Base-by-base conservation (phyloP, 2,797 vertebrate species). In the Thamnophis elegans region DNA sequence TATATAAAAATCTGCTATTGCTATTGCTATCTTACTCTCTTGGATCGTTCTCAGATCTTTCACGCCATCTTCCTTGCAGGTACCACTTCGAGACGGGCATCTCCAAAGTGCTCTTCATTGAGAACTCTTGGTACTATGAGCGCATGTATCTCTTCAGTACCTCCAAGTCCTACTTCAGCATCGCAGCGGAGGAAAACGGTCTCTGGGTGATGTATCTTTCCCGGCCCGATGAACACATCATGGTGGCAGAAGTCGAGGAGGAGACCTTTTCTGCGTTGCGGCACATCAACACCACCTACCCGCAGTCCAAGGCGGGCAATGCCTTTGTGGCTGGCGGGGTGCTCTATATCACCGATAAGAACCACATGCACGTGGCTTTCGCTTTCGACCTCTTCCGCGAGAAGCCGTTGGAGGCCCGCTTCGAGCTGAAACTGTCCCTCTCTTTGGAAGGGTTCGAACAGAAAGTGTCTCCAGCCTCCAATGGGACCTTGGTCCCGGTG, bases 101-200 rank as follows among this genome's bases (percentile, higher is more conserved):
- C 2, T 94, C 98, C 92, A 96, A 97, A 93, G 97, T 94, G 0
- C 97, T 99, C 93, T 92, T 89, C 2, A 97, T 99, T 6, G 96
- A 98, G 51, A 98, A 98, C 1, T 98, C 99, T 53, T 95, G 99
- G 47, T 97, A 98, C 96, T 98, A 98, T 14, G 98, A 97, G 94
- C 97, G 98, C 28, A 98, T 98, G 93, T 99, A 99, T 95, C 98
- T 99, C 95, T 98, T 99, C 90, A 97, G 97, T 2, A 99, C 99
- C 96, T 99, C 99, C 22, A 99, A 99, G 97, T 99, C 99, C 0
- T 99, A 99, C 95, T 99, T 99, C 97, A 99, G 99, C 20, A 7
- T 99, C 54, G 98, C 98, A 0, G 98, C 96, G 1, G 99, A 99
- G 13, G 99, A 99, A 96, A 98, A 98, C n/a, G 98, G 98, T 10